phyloP scores from a whole-genome alignment of 2,888 invertebrate species.

The Escarpia spicata region DNA sequence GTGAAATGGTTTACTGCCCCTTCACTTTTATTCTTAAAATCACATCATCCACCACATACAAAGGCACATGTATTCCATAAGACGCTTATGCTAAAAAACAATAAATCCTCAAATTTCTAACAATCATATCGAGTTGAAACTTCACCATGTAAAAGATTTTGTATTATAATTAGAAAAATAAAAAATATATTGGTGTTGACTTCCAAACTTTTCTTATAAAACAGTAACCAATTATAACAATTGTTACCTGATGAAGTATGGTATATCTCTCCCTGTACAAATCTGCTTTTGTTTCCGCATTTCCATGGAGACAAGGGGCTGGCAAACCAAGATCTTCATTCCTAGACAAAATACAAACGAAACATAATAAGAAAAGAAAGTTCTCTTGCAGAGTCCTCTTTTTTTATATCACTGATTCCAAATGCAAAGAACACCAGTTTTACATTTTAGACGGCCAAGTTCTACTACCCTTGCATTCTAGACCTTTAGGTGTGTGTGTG shows the following conservation, averaged over 20 bases:
- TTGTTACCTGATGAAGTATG: constrained; percentile 57
- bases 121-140: no score
- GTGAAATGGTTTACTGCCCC: no score
- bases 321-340: constrained; percentile 38
- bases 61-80: no score
- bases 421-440: neutral
- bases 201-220: neutral
- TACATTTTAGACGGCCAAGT: neutral
- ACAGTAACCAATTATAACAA: neutral
- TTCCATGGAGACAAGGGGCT: constrained; percentile 53
- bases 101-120: no score
- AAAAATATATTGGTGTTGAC: neutral
- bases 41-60: no score
- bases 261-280: constrained; percentile 71
- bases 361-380: neutral
- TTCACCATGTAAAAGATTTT: no score
- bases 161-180: no score
- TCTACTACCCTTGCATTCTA: neutral
- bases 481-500: neutral
- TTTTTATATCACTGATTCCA: neutral
- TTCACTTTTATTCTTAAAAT: no score
- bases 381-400: neutral
- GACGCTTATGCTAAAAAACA: no score
- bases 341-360: constrained; percentile 18
- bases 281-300: constrained; percentile 76